Evolutionary conservation across 2,113 vertebrate genomes (phyloP).

Genomic region (Dromas ardeola): DNA sequence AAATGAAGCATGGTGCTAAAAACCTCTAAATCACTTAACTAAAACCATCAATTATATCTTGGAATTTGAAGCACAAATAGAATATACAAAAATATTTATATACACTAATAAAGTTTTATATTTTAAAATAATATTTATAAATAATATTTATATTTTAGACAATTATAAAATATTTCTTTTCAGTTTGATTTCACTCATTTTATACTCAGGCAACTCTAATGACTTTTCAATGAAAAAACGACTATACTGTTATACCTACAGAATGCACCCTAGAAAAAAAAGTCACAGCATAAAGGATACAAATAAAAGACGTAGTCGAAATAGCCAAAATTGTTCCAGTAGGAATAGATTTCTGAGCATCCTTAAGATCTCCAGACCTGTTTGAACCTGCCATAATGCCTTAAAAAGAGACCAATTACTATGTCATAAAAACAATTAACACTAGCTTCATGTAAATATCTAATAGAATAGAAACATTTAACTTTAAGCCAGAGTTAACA

Average conservation of each 20-base stretch:
- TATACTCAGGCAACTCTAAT: background rate
- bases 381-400: slow-evolving; percentile 99
- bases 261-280: background rate
- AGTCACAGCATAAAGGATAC: slow-evolving; percentile 82
- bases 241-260: background rate
- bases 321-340: slow-evolving; percentile 95
- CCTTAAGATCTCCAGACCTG: slow-evolving; percentile 92
- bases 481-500: background rate
- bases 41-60: background rate
- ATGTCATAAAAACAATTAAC: background rate
- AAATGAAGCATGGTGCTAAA: background rate
- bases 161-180: background rate
- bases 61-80: background rate
- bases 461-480: background rate
- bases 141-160: background rate
- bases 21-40: background rate
- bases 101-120: background rate
- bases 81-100: background rate
- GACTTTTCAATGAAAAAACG: background rate
- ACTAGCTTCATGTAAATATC: background rate
- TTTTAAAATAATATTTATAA: background rate
- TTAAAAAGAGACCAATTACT: slow-evolving; percentile 49
- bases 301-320: slow-evolving; percentile 91
- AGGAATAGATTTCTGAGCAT: slow-evolving; percentile 96
- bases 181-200: background rate